phyloP scores from a whole-genome alignment of 2,888 invertebrate genomes.

The Dryocosmus kuriphilus region DNA sequence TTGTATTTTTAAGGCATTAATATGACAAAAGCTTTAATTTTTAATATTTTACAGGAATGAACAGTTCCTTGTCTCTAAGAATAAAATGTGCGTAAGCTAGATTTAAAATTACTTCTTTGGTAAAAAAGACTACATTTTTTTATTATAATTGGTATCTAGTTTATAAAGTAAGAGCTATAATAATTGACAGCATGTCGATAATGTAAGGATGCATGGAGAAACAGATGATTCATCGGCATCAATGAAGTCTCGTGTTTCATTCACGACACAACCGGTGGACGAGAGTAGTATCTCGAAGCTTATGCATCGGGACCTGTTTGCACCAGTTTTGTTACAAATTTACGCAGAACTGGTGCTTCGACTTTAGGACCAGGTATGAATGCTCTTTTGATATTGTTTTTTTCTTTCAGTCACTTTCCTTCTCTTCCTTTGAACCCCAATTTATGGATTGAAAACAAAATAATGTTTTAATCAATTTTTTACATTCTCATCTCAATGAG shows the following conservation, averaged over 20 bases:
- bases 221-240: slow-evolving; percentile 36
- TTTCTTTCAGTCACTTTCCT: neutral
- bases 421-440: neutral
- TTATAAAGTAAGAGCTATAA: neutral
- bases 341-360: slow-evolving; percentile 30
- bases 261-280: slow-evolving; percentile 33
- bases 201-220: neutral
- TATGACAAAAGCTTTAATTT: neutral
- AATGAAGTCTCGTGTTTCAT: slow-evolving; percentile 38
- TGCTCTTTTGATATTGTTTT: neutral
- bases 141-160: neutral
- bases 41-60: neutral
- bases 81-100: neutral
- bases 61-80: neutral
- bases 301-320: slow-evolving; percentile 38
- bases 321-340: slow-evolving; percentile 39
- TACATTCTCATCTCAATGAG: no score
- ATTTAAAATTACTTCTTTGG: neutral
- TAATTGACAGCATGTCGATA: neutral
- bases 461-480: neutral
- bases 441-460: neutral
- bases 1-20: no score
- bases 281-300: slow-evolving; percentile 29
- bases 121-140: neutral
- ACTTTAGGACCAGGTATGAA: slow-evolving; percentile 13